Evolutionary conservation across 2,113 vertebrate genomes (phyloP).

Genomic region (Gallinago jamesoni): DNA sequence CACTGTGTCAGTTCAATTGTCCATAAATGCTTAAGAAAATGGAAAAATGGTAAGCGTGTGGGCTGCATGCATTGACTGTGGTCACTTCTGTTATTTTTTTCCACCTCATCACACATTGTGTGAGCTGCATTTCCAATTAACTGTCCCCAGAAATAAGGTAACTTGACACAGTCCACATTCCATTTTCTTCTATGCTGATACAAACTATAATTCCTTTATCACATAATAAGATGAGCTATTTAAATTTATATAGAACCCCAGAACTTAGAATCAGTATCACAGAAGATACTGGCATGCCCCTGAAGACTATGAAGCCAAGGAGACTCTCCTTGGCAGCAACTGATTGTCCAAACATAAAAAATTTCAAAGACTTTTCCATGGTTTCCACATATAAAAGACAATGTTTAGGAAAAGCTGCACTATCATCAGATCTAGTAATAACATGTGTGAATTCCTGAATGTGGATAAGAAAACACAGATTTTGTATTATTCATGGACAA

Average conservation of each 20-base stretch:
- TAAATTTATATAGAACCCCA: background rate
- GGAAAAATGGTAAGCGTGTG: background rate
- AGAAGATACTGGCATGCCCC: background rate
- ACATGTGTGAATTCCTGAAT: background rate
- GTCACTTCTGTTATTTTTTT: conserved; percentile 22
- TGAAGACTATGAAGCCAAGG: background rate
- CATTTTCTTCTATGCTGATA: background rate
- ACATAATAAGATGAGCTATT: background rate
- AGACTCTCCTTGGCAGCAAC: background rate
- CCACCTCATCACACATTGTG: background rate
- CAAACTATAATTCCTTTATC: background rate
- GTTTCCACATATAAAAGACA: background rate
- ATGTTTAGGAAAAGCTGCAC: background rate
- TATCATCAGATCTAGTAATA: background rate
- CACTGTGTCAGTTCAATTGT: background rate
- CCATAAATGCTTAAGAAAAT: conserved; percentile 34
- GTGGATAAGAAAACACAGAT: background rate
- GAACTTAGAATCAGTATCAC: background rate
- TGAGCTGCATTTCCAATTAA: conserved; percentile 19
- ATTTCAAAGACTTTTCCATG: background rate
- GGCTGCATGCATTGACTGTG: background rate
- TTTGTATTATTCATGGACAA: conserved; percentile 15
- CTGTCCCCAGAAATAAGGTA: background rate
- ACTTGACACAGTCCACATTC: background rate
- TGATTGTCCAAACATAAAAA: background rate